A percentile compares a stretch with the other conserved stretches of the same genome.
Evolutionary conservation across 2,888 invertebrate species (phyloP).

Genomic region (Chrysodeixis includens): DNA sequence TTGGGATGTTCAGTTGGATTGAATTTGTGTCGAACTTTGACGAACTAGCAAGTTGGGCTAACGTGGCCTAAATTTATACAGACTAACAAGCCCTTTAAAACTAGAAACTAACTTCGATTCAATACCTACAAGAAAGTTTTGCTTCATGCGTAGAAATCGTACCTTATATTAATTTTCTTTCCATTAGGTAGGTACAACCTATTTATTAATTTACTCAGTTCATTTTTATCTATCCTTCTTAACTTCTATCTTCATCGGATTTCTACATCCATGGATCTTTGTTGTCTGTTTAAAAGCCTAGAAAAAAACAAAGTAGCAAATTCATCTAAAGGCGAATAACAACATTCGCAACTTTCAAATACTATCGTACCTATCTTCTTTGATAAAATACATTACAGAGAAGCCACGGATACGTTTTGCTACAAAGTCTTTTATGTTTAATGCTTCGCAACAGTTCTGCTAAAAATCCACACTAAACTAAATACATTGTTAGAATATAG

Average conservation of each 20-base stretch:
- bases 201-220: too few species aligned
- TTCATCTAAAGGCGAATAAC: conserved; percentile 24
- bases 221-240: too few species aligned
- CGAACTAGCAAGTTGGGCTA: conserved; percentile 8
- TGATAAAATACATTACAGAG: neutral
- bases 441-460: too few species aligned
- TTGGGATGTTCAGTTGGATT: conserved; percentile 29
- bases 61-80: conserved; percentile 20
- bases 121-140: too few species aligned
- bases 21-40: conserved; percentile 19
- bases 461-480: too few species aligned
- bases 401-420: too few species aligned
- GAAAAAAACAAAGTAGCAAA: conserved; percentile 46
- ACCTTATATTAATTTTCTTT: too few species aligned
- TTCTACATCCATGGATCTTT: too few species aligned
- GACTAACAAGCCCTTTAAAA: conserved; percentile 28
- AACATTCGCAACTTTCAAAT: conserved; percentile 30
- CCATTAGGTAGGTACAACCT: too few species aligned
- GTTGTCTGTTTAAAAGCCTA: conserved; percentile 20
- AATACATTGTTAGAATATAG: conserved; percentile 25
- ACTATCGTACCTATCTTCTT: conserved; percentile 11
- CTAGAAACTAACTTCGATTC: neutral
- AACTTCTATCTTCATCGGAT: too few species aligned
- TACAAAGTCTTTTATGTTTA: too few species aligned
- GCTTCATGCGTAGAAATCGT: neutral